phyloP scores from a whole-genome alignment of 2,888 invertebrate genomes.

The Apotomis betuletana region DNA sequence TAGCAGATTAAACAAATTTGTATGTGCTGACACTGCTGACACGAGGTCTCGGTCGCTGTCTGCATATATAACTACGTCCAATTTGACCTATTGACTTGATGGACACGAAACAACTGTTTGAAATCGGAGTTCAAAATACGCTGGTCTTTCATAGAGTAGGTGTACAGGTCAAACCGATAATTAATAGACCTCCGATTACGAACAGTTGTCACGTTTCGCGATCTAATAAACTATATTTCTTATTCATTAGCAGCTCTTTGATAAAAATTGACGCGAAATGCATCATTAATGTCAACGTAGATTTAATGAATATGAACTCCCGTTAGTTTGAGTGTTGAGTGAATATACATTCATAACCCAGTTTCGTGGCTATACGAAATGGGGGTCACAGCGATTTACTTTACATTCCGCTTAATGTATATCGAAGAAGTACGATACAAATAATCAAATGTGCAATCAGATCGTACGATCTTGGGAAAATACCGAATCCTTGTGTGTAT shows the following conservation, averaged over 20 bases:
- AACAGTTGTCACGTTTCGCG: too few relatives aligned
- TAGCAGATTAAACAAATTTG: too few relatives aligned
- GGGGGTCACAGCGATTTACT: slow-evolving; percentile 58
- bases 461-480: background rate
- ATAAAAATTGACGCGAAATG: slow-evolving; percentile 2
- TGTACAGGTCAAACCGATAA: background rate
- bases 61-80: background rate
- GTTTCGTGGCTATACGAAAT: slow-evolving; percentile 60
- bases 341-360: slow-evolving; percentile 64
- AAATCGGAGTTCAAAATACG: background rate
- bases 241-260: slow-evolving; percentile 7
- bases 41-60: slow-evolving; percentile 18
- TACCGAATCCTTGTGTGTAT: too few relatives aligned
- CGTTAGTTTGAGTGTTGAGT: slow-evolving; percentile 62
- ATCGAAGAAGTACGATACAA: background rate
- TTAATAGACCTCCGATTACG: background rate
- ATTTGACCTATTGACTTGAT: background rate
- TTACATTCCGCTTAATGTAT: slow-evolving; percentile 44
- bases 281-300: slow-evolving; percentile 44
- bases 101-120: background rate
- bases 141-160: background rate
- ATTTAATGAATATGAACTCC: slow-evolving; percentile 59
- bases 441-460: background rate
- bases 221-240: slow-evolving; percentile 16
- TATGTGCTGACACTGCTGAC: too few relatives aligned